phyloP scores from a whole-genome alignment of 2,888 invertebrate genomes.

The Masnerella sp. region DNA sequence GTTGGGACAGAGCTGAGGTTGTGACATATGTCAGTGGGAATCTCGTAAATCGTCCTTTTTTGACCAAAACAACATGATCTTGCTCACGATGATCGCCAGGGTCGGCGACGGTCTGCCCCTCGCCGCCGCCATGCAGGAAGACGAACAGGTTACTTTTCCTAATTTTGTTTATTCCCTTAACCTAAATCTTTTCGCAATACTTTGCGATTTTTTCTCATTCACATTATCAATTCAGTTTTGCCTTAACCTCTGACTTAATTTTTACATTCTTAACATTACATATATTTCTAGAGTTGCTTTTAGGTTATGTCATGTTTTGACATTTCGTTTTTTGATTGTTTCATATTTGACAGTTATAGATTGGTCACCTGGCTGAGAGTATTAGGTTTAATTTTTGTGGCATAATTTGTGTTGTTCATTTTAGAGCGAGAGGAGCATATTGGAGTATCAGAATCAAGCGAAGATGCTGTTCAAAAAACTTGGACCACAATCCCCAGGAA shows the following conservation, averaged over 20 bases:
- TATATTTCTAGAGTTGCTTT: too few relatives aligned
- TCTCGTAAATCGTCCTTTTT: background rate
- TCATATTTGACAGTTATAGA: background rate
- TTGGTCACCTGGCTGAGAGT: too few relatives aligned
- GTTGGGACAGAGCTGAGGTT: conserved; percentile 13
- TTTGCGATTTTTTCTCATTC: too few relatives aligned
- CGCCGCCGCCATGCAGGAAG: conserved; percentile 98
- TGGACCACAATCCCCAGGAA: conserved; percentile 91
- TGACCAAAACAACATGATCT: conserved; percentile 86
- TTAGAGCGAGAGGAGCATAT: conserved; percentile 93
- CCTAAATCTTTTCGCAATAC: too few relatives aligned
- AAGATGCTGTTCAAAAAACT: conserved; percentile 98
- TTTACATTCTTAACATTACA: too few relatives aligned
- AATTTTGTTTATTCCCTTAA: background rate
- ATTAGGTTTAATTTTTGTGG: background rate
- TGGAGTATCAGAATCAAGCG: conserved; percentile 99
- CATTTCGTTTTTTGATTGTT: too few relatives aligned
- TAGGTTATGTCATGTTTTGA: too few relatives aligned
- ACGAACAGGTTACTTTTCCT: conserved; percentile 89
- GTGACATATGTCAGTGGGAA: conserved; percentile 33
- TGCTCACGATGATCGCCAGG: conserved; percentile 98
- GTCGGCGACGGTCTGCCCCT: conserved; percentile 96
- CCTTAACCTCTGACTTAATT: too few relatives aligned
- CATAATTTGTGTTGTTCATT: conserved; percentile 66
- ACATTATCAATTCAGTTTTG: too few relatives aligned